phyloP scores from a whole-genome alignment of 1,140 invertebrate genomes.

The Megalopta genalis region DNA sequence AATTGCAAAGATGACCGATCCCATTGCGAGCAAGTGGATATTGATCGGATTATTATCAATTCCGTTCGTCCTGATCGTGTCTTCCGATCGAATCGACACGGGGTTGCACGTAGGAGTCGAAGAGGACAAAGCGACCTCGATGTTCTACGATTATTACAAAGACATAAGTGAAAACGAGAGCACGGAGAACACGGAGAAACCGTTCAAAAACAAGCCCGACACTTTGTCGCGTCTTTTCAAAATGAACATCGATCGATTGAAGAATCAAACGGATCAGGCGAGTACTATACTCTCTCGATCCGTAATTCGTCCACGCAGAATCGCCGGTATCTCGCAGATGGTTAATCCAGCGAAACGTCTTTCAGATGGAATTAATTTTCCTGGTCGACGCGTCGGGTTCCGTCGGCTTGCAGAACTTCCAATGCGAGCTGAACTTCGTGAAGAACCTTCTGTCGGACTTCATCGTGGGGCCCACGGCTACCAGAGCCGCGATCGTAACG shows the following conservation, averaged over 20 bases:
- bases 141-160: slow-evolving; percentile 27
- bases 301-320: too few relatives aligned
- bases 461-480: slow-evolving; percentile 83
- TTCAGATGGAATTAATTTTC: slow-evolving; percentile 84
- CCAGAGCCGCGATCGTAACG: slow-evolving; percentile 84
- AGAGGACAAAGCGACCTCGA: background rate
- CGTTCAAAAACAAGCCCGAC: slow-evolving; percentile 56
- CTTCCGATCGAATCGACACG: background rate
- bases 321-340: too few relatives aligned
- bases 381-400: slow-evolving; percentile 86
- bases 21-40: background rate
- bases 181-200: slow-evolving; percentile 33
- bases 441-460: slow-evolving; percentile 87
- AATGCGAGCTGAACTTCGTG: slow-evolving; percentile 86
- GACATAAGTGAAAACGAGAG: slow-evolving; percentile 22
- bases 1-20: slow-evolving; percentile 18
- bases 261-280: slow-evolving; percentile 61
- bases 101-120: background rate
- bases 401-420: slow-evolving; percentile 85
- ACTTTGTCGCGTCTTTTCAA: slow-evolving; percentile 58
- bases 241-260: slow-evolving; percentile 61
- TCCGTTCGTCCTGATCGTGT: background rate
- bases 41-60: slow-evolving; percentile 19
- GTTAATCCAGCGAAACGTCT: background rate
- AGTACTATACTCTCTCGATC: background rate